Conservation (phyloP, 2,113 vertebrate species). For the Octodon degus region DNA sequence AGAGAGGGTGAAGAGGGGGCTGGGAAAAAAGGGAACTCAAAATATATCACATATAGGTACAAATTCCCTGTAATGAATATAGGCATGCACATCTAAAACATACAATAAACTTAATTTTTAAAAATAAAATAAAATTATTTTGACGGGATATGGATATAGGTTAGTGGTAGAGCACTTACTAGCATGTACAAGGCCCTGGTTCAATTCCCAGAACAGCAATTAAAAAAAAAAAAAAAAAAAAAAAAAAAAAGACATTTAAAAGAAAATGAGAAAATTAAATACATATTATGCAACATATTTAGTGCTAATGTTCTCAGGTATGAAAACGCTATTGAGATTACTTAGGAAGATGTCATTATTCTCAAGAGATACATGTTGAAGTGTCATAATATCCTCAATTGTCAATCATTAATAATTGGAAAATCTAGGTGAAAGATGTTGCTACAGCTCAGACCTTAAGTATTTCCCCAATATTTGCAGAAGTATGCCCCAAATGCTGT, state of each 20-base stretch:
- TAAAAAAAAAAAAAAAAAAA: background rate
- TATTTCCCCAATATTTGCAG: background rate
- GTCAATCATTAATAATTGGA: background rate
- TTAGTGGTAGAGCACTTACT: background rate
- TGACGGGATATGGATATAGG: background rate
- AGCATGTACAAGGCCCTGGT: background rate
- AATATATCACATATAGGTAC: background rate
- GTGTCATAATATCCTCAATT: background rate
- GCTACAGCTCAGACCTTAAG: background rate
- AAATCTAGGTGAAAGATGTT: background rate
- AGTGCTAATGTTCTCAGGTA: slow-evolving; percentile 1
- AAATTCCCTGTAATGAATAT: background rate
- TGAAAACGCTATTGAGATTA: background rate
- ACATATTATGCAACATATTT: background rate
- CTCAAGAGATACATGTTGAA: background rate
- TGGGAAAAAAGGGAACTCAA: too few relatives aligned
- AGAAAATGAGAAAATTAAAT: background rate
- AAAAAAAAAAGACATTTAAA: background rate
- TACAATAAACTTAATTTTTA: background rate
- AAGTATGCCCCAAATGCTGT: background rate
- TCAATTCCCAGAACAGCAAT: background rate
- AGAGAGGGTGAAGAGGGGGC: too few relatives aligned
- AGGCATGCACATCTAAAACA: background rate
- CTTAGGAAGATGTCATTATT: background rate
- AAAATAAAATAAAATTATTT: background rate